A percentile compares a stretch with the other conserved stretches of the same genome.
Conservation (phyloP, 2,113 vertebrate genomes). For the Monarcha castaneiventris region DNA sequence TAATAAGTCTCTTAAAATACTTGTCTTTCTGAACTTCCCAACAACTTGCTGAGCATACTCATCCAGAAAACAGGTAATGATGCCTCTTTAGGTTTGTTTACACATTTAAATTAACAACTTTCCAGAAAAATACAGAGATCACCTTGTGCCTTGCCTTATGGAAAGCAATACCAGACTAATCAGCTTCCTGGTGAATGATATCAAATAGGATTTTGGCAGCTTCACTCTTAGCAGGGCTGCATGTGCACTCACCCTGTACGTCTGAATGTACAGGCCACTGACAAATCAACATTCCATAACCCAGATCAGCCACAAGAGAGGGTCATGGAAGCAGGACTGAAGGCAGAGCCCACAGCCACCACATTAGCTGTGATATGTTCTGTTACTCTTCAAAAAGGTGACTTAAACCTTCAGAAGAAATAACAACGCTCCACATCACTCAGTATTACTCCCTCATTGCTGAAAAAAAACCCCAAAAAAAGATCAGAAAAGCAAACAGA, state of each 20-base stretch:
- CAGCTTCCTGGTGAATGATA: neutral
- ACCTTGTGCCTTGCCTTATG: neutral
- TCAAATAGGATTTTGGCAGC: neutral
- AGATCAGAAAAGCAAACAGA: neutral
- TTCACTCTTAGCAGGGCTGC: neutral
- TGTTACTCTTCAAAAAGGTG: neutral
- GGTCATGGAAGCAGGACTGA: neutral
- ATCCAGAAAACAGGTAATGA: fast-evolving
- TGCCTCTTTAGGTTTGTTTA: neutral
- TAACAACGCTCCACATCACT: neutral
- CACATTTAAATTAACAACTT: neutral
- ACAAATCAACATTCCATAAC: neutral
- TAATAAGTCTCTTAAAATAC: neutral
- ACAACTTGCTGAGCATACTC: neutral
- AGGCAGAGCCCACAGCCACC: neutral
- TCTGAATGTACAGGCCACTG: neutral
- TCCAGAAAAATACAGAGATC: neutral
- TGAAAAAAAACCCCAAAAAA: neutral
- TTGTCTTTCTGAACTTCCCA: neutral
- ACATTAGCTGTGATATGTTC: fast-evolving
- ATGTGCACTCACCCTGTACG: neutral
- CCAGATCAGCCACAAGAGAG: neutral
- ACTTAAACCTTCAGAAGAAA: neutral
- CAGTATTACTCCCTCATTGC: neutral
- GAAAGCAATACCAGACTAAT: neutral